phyloP scores from a whole-genome alignment of 2,888 invertebrate genomes.

The Heliconius charithonia region DNA sequence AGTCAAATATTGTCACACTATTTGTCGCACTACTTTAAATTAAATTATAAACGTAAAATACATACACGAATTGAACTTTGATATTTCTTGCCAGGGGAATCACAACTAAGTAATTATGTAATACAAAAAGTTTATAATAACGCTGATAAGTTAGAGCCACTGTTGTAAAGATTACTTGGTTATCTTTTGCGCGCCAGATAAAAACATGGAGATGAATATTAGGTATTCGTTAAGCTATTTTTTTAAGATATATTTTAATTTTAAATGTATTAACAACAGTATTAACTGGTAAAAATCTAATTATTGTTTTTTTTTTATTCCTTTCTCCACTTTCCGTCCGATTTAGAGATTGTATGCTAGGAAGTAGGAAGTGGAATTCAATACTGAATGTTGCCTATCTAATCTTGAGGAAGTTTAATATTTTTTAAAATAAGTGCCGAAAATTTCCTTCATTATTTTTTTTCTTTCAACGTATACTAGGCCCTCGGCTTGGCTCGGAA shows the following conservation, averaged over 20 bases:
- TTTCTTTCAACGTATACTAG: too few relatives aligned
- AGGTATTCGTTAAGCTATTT: not conserved
- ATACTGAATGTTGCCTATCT: too few relatives aligned
- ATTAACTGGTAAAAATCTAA: not conserved
- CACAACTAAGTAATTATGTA: slow-evolving; percentile 26
- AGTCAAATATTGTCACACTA: not conserved
- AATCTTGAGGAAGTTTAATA: too few relatives aligned
- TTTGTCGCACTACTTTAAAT: not conserved
- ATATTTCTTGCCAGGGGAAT: not conserved
- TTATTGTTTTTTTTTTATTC: too few relatives aligned
- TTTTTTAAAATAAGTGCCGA: too few relatives aligned
- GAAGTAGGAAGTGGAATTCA: too few relatives aligned
- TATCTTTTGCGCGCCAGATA: slow-evolving; percentile 29
- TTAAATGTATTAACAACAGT: not conserved
- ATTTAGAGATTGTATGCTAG: too few relatives aligned
- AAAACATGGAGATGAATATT: slow-evolving; percentile 7
- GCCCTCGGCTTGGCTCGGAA: too few relatives aligned
- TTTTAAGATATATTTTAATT: not conserved
- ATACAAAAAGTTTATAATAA: slow-evolving; percentile 21
- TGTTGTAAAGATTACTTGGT: slow-evolving; percentile 32
- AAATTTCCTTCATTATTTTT: too few relatives aligned
- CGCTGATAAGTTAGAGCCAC: slow-evolving; percentile 22
- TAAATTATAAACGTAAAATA: not conserved
- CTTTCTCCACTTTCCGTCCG: too few relatives aligned
- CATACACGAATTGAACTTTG: slow-evolving; percentile 3